Evolutionary conservation across 2,888 invertebrate genomes (phyloP), one percentile per base, ranked within the genome.

Genomic region (Macrophya alboannulata): DNA sequence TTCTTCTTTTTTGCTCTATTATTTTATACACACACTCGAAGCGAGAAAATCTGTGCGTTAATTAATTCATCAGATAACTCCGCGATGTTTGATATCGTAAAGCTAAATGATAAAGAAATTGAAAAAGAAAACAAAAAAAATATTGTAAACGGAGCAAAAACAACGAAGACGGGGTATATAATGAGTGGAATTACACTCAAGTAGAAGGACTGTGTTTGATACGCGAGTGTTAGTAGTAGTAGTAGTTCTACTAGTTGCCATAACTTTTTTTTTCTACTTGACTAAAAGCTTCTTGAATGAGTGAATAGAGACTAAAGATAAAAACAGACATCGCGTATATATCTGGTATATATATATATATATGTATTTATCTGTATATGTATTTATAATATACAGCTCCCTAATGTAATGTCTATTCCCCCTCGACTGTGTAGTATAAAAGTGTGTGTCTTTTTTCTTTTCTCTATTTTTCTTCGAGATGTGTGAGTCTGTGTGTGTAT

Each of bases 221-320:
- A 51, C 51, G 17, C 51, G 17, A 51, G 51, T 6, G 3, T 2
- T 31, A 31, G 31, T 31, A 31, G 31, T 31, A 31, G 31, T 31
- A 31, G 31, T 31, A 31, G 31, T 31, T 2, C 1, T 31, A 31
- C 1, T 31, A n/a, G n/a, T 55, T n/a, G 55, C n/a, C n/a, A n/a
- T 55, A 55, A 55, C 55, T 55, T 55, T 55, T 55, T 55, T 55
- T 55, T 55, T 55, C 17, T n/a, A 55, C 17, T 55, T n/a, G 55
- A 55, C 55, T 55, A 55, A 55, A n/a, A 55, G 55, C 55, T 55
- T 55, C n/a, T 55, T 55, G 55, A 55, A 55, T 55, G 55, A 55
- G 55, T 55, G n/a, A 55, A 55, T 8, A 55, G 55, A 5, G 55
- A 55, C 55, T 55, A n/a, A n/a, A n/a, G 55, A 55, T 55, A 55